phyloP scores from a whole-genome alignment of 1,140 invertebrate species.

The Choristoneura fumiferana region DNA sequence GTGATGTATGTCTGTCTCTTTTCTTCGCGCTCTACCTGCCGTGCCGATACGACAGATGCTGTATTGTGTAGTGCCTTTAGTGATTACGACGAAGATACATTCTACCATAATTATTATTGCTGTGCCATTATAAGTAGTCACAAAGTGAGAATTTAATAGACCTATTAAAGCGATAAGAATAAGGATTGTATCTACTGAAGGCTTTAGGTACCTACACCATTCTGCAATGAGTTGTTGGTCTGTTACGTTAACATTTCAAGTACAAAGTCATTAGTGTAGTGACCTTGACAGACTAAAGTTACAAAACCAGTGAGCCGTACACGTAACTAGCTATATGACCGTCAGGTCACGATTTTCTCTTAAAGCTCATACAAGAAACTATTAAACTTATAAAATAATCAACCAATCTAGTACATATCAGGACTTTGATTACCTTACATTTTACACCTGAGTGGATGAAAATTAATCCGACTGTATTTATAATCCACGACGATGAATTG shows the following conservation, averaged over 20 bases:
- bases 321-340: slow-evolving; percentile 51
- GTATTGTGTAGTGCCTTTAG: slow-evolving; percentile 42
- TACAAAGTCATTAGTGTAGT: slow-evolving; percentile 61
- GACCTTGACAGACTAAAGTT: slow-evolving; percentile 64
- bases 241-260: slow-evolving; percentile 53
- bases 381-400: not conserved
- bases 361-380: slow-evolving; percentile 18
- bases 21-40: slow-evolving; percentile 54
- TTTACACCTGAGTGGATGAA: not conserved
- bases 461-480: not conserved
- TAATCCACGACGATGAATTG: not conserved
- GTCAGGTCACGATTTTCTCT: slow-evolving; percentile 59
- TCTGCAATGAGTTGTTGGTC: slow-evolving; percentile 15
- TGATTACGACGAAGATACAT: slow-evolving; percentile 32
- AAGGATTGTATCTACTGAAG: not conserved
- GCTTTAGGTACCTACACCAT: slow-evolving; percentile 13
- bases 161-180: slow-evolving; percentile 8
- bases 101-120: slow-evolving; percentile 18
- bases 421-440: too few species aligned
- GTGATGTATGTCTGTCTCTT: slow-evolving; percentile 66
- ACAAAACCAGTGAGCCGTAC: slow-evolving; percentile 54
- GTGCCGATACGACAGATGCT: slow-evolving; percentile 47
- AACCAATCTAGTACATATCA: not conserved
- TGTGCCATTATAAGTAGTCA: slow-evolving; percentile 4
- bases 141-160: slow-evolving; percentile 16